Evolutionary conservation across 1,140 invertebrate species (phyloP).

Genomic region (Goniozus legneri): DNA sequence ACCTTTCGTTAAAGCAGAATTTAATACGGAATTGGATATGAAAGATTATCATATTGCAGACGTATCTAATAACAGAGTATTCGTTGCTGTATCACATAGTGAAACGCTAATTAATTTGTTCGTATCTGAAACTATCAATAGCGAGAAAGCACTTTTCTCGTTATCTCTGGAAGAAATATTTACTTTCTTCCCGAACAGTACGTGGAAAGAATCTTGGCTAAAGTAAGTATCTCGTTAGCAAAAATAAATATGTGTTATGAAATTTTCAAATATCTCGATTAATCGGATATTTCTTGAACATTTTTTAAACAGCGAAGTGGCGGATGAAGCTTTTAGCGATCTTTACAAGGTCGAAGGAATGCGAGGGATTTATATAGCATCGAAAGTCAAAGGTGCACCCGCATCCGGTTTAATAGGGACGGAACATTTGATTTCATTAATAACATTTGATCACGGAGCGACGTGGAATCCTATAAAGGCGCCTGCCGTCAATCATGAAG

Average conservation of each 20-base stretch:
- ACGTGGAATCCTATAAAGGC: conserved; percentile 73
- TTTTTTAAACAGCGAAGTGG: conserved; percentile 63
- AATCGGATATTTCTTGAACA: not conserved
- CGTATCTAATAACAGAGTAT: conserved; percentile 73
- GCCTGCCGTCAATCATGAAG: conserved; percentile 64
- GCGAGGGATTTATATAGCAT: conserved; percentile 85
- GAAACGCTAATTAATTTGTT: conserved; percentile 75
- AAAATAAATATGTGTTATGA: not conserved
- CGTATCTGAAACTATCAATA: conserved; percentile 60
- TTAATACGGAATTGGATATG: conserved; percentile 65
- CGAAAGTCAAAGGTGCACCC: conserved; percentile 63
- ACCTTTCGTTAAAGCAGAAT: conserved; percentile 68
- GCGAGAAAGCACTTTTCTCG: conserved; percentile 63
- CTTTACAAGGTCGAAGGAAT: conserved; percentile 84
- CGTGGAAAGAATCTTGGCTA: conserved; percentile 78
- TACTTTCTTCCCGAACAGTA: conserved; percentile 77
- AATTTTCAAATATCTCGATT: too few relatives aligned
- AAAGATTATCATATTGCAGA: conserved; percentile 80
- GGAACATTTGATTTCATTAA: conserved; percentile 74
- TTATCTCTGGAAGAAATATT: conserved; percentile 79
- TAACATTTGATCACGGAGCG: conserved; percentile 85
- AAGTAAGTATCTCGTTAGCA: conserved; percentile 60
- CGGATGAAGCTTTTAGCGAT: conserved; percentile 82
- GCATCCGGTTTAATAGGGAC: conserved; percentile 60
- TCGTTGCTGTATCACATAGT: conserved; percentile 81